Base-by-base conservation (phyloP, 2,888 invertebrate species). In the Hyppa rectilinea region DNA sequence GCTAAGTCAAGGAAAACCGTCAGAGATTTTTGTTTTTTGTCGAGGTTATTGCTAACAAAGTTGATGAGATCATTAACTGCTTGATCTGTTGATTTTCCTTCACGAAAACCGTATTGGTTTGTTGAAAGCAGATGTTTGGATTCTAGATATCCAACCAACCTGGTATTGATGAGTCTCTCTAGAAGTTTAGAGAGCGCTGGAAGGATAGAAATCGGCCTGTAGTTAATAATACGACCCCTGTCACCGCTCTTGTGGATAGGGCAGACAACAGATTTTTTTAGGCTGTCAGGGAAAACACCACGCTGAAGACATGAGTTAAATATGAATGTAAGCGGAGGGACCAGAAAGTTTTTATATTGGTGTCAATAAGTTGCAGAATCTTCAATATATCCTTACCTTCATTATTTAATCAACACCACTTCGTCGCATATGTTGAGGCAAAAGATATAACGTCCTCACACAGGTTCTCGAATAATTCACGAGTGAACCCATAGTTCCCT, bases 221-320 rank as follows among this genome's bases (percentile, higher is more conserved):
- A n/a, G n/a, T 58, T 58, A 4, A 7, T 38, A 2, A 58, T 58
- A 12, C 29, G 43, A 58, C 40, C 20, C 31, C 58, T 49, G 10
- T 49, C 60, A 23, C 60, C 17, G 34, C 49, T 38, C 38, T 62
- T 62, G 6, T 52, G 38, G 6, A 38, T 49, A 17, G 60, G 47
- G 5, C 49, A 38, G 0, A 61, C 50, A 5, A 26, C 26, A 7
- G 61, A 49, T 3, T 12, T 50, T 40, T 61, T 61, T 1, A 61
- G 9, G 10, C 26, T 38, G 26, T 61, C 50, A 50, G 61, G 61
- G 34, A 49, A 47, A 3, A 61, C 34, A 20, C 50, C 49, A 29
- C 29, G 4, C 2, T 58, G 17, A 56, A 26, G 9, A 26, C 43
- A 45, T 40, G 5, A 40, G 9, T 45, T 36, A 36, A 36, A 36